Base-by-base conservation (phyloP, 2,113 vertebrate genomes). In the Nansenia antarctica region DNA sequence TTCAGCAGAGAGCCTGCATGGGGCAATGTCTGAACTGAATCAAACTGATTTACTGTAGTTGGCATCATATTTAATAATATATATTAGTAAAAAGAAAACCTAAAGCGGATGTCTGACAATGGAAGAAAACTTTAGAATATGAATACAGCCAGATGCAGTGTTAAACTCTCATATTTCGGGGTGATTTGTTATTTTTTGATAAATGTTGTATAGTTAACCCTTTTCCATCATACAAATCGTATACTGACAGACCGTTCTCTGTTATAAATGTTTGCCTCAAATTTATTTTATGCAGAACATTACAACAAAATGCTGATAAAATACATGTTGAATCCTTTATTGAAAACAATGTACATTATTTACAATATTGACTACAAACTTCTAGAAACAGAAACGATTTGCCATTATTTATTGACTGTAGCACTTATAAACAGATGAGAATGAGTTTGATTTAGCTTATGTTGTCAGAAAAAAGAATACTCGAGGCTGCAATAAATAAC, bases 51-150 rank as follows among this genome's bases (percentile, higher is more conserved):
- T 79, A n/a, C n/a, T n/a, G n/a, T n/a, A 69, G 69, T 60, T 65
- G 76, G 68, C 77, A 70, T 80, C n/a, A n/a, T n/a, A n/a, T n/a
- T n/a, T n/a, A n/a, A n/a, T n/a, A n/a, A n/a, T n/a, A n/a, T n/a
- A n/a, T n/a, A n/a, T n/a, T n/a, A 76, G 81, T 86, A 73, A 79
- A 72, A 74, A 74, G 71, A 80, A 85, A 79, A 64, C 55, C 31
- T 69, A 74, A 18, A 77, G 69, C 32, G 39, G 12, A 12, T 32
- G 49, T 27, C 58, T 49, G 80, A 80, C 59, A 76, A 69, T 67
- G 34, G 53, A 68, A 61, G 47, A 69, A 69, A 32, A 37, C 70
- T 67, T 65, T 32, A 31, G 72, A 45, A 67, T 64, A 53, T 39
- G 62, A 66, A 63, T 66, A 73, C 42, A 69, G 73, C 64, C 57